phyloP scores from a whole-genome alignment of 2,888 invertebrate genomes.

The Empis stercorea region DNA sequence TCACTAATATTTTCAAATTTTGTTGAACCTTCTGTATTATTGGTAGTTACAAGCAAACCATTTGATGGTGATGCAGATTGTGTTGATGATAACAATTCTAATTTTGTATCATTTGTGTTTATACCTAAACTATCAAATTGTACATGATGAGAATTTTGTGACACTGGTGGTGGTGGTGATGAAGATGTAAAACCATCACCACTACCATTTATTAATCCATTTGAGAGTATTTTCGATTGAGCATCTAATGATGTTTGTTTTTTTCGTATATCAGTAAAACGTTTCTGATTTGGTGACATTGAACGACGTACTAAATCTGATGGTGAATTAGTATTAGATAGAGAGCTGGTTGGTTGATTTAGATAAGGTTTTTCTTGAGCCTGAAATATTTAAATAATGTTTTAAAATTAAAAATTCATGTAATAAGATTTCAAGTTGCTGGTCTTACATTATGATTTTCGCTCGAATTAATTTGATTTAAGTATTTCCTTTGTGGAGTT shows the following conservation, averaged over 20 bases:
- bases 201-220: conserved; percentile 3
- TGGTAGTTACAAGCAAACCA: conserved; percentile 2
- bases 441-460: neutral
- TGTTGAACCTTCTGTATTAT: conserved; percentile 16
- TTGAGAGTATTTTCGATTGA: conserved; percentile 25
- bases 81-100: conserved; percentile 7
- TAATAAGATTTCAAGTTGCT: too few relatives aligned
- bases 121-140: conserved; percentile 16
- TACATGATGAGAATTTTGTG: conserved; percentile 13
- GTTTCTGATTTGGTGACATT: conserved; percentile 35
- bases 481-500: conserved; percentile 39
- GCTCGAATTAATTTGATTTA: conserved; percentile 20
- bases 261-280: conserved; percentile 29
- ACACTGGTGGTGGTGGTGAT: conserved; percentile 8
- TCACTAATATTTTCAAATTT: conserved; percentile 54
- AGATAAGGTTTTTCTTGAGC: conserved; percentile 10
- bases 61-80: conserved; percentile 1
- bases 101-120: conserved; percentile 7
- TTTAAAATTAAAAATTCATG: too few relatives aligned
- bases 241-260: conserved; percentile 30
- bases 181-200: conserved; percentile 1
- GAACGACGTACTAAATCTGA: conserved; percentile 30
- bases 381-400: neutral
- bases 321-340: conserved; percentile 13
- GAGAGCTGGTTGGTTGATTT: conserved; percentile 10